Base-by-base conservation (phyloP, 2,797 vertebrate genomes). In the Notolepis coatsorum region DNA sequence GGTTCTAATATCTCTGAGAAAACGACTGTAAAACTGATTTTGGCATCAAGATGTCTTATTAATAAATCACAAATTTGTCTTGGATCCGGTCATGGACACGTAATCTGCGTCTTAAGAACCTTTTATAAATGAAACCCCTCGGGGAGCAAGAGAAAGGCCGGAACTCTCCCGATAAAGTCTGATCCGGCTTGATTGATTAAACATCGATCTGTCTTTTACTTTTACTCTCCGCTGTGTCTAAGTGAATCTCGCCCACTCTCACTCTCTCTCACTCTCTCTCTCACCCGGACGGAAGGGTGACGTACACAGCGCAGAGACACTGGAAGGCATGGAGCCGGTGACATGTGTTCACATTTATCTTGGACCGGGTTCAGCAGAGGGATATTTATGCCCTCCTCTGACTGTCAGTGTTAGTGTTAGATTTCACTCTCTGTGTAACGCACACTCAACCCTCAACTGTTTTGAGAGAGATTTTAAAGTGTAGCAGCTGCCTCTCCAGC, bases 361-460 rank as follows among this genome's bases (percentile, higher is more conserved):
- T 87, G 85, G 80, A 84, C 84, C 66, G 58, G 58, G 65, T 82
- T 88, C 84, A 85, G 81, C 70, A 46, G 79, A 13, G 77, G 76
- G 80, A 84, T 86, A 86, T 90, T 89, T 85, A 80, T 87, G 82
- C 86, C 74, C 82, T 85, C 84, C 84, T 75, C 77, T 56, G 81
- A 89, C 88, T 86, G 85, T 84, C 88, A 89, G 79, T 82, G 84
- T 88, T 77, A 77, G 81, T 87, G 82, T 90, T 85, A 79, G 78
- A 82, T 91, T 91, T 89, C 90, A 86, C 81, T 86, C 67, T 64
- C 72, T 31, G 59, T 79, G 82, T 81, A 84, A 83, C 71, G 37
- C 77, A 84, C 76, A 74, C 78, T 77, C 61, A 28, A 25, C 61
- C 51, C 77, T 80, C 72, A 71, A 79, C 86, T 83, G 82, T 83